phyloP scores from a whole-genome alignment of 2,797 vertebrate genomes.

The Tinamus major region DNA sequence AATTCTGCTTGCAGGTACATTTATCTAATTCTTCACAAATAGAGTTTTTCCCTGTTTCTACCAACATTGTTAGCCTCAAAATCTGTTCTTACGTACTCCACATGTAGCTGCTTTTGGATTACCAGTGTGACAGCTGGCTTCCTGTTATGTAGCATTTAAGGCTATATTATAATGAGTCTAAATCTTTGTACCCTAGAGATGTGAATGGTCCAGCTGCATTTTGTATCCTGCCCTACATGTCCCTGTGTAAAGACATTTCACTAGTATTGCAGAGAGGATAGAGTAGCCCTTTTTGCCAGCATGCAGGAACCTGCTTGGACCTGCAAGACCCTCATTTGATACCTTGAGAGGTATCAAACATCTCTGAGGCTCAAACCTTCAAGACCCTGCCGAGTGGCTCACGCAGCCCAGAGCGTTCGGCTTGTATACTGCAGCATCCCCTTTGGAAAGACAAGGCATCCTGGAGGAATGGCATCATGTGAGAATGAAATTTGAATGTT shows the following conservation, averaged over 20 bases:
- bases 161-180: neutral
- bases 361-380: neutral
- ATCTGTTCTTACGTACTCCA: neutral
- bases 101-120: neutral
- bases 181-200: neutral
- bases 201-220: neutral
- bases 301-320: neutral
- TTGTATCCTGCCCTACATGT: neutral
- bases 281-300: neutral
- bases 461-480: constrained; percentile 10
- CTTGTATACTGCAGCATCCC: neutral
- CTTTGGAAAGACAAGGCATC: constrained; percentile 27
- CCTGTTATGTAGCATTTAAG: neutral
- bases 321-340: no score
- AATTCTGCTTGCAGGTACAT: neutral
- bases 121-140: neutral
- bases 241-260: neutral
- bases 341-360: neutral
- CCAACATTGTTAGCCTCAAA: neutral
- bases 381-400: neutral
- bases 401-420: neutral
- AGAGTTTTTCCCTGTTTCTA: neutral
- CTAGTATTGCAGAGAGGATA: neutral
- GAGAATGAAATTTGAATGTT: constrained; percentile 44
- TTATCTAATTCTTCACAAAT: neutral